Evolutionary conservation across 2,797 vertebrate genomes (phyloP).

Genomic region (Pempheris klunzingeri): DNA sequence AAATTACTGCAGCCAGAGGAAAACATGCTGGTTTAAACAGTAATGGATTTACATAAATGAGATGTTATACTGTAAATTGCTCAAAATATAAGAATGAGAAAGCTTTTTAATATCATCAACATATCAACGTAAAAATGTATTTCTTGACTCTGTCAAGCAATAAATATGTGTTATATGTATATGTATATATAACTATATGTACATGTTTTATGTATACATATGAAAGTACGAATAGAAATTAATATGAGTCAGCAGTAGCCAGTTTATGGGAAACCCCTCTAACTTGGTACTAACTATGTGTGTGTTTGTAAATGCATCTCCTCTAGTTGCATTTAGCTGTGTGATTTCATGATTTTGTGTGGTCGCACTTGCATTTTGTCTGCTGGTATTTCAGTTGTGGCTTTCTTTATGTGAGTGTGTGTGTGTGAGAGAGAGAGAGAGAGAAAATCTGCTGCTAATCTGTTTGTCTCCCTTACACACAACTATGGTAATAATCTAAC

Average conservation of each 20-base stretch:
- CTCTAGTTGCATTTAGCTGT: neutral
- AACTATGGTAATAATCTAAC: conserved; percentile 6
- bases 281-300: neutral
- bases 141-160: neutral
- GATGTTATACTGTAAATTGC: neutral
- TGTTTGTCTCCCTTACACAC: neutral
- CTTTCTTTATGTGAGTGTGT: conserved; percentile 18
- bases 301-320: neutral
- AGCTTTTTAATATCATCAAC: neutral
- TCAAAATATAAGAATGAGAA: neutral
- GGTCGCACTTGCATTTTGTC: conserved; percentile 9
- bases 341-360: conserved; percentile 27
- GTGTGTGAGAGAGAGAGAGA: neutral
- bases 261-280: conserved; percentile 46
- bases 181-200: neutral
- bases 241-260: conserved; percentile 48
- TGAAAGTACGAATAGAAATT: neutral
- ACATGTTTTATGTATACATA: neutral
- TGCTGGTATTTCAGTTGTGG: neutral
- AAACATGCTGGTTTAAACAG: neutral
- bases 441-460: too few species aligned
- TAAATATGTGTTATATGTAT: neutral
- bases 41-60: neutral
- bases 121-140: neutral
- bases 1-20: neutral